Evolutionary conservation across 2,797 vertebrate genomes (phyloP).

Genomic region (Chaenodraco wilsoni): DNA sequence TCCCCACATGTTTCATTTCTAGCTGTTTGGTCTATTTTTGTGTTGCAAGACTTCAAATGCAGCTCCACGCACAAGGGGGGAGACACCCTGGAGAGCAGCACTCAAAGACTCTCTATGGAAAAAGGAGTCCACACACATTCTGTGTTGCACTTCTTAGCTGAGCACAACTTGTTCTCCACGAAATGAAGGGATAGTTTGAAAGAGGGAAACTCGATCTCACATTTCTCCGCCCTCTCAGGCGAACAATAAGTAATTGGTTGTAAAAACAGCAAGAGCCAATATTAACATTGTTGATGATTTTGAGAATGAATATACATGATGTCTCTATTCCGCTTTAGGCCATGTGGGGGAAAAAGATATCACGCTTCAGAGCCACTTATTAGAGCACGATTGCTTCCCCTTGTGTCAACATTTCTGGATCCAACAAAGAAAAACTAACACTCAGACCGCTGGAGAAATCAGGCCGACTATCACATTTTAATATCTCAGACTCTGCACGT

Average conservation of each 20-base stretch:
- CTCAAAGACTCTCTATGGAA: conserved; percentile 64
- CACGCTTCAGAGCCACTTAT: conserved; percentile 54
- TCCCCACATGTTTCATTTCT: conserved; percentile 64
- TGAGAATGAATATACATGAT: conserved; percentile 64
- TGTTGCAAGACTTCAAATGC: conserved; percentile 73
- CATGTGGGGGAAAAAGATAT: conserved; percentile 46
- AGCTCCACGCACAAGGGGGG: conserved; percentile 53
- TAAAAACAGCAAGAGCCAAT: conserved; percentile 53
- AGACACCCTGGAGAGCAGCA: conserved; percentile 66
- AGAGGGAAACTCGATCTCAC: conserved; percentile 52
- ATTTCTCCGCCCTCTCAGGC: conserved; percentile 58
- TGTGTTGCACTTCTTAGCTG: conserved; percentile 53
- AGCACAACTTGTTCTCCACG: conserved; percentile 48
- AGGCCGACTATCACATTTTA: conserved; percentile 61
- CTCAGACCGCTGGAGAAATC: conserved; percentile 56
- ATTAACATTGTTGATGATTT: conserved; percentile 66
- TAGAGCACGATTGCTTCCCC: conserved; percentile 48
- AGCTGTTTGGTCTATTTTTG: conserved; percentile 76
- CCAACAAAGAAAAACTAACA: conserved; percentile 68
- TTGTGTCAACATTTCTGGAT: conserved; percentile 68
- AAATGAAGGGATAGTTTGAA: conserved; percentile 54
- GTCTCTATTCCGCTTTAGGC: conserved; percentile 56
- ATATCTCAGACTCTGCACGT: conserved; percentile 58
- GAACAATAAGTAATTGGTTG: conserved; percentile 66
- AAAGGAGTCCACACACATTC: conserved; percentile 51